Evolutionary conservation across 2,888 invertebrate genomes (phyloP).

Genomic region (Pycnomerus fuliginosus): DNA sequence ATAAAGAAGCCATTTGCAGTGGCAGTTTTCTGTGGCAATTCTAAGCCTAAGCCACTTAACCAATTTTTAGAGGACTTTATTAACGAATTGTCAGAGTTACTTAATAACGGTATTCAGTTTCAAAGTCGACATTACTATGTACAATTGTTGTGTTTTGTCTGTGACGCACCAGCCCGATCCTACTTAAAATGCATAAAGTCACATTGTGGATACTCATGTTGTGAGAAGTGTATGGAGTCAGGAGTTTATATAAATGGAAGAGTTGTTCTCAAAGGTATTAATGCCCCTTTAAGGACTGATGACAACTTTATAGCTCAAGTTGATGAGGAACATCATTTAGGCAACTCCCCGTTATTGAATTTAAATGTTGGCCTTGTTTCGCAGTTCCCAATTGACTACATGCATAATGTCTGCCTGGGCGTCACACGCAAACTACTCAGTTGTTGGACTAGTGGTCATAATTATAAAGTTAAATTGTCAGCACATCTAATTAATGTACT

Average conservation of each 20-base stretch:
- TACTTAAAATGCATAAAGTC: conserved; percentile 16
- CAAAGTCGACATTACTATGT: no score
- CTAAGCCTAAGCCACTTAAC: conserved; percentile 16
- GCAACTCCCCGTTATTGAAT: conserved; percentile 9
- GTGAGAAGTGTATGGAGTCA: conserved; percentile 6
- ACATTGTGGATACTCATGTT: conserved; percentile 18
- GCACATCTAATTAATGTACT: neutral
- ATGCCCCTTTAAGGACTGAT: conserved; percentile 4
- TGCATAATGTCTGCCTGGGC: conserved; percentile 22
- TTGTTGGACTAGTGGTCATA: conserved; percentile 16
- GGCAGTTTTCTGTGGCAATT: conserved; percentile 18
- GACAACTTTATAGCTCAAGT: conserved; percentile 11
- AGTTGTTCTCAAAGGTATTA: neutral
- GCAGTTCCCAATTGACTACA: conserved; percentile 21
- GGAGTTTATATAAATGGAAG: neutral
- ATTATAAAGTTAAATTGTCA: conserved; percentile 8
- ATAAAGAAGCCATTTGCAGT: conserved; percentile 11
- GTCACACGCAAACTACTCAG: conserved; percentile 23
- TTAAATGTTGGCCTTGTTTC: conserved; percentile 11
- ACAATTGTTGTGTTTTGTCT: no score
- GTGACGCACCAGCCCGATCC: no score
- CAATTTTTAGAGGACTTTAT: conserved; percentile 15
- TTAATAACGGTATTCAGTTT: conserved; percentile 13
- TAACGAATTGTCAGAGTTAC: conserved; percentile 7
- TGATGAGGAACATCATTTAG: conserved; percentile 15